Evolutionary conservation across 2,113 vertebrate species (phyloP), one percentile per base, ranked within the genome.

Genomic region (Embiotoca jacksoni): DNA sequence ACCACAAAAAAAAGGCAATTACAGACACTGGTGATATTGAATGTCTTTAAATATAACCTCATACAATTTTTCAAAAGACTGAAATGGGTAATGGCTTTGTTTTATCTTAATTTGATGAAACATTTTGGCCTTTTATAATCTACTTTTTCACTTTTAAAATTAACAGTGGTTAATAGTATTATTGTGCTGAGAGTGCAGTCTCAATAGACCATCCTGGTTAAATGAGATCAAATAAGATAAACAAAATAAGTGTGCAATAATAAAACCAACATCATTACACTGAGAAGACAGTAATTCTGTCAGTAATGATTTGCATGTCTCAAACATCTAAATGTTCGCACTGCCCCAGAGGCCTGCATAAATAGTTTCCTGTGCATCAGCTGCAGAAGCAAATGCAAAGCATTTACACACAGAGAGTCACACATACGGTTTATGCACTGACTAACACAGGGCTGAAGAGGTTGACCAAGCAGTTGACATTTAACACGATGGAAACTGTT

Each of bases 401-500:
- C 69, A 62, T 68, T 36, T 14, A 32, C 70, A 54, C n/a, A 31
- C 53, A 35, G 52, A 69, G 8, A 15, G 36, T 58, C 33, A 62
- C 62, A 72, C 33, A 46, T 50, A 62, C 39, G 39, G 41, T 44
- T 11, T 13, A 44, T 44, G 41, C 41, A 44, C 13, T 1, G 2
- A 66, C 46, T 16, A 39, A 39, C 10, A 71, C 31, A 39, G 23
- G 66, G 64, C 49, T 60, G 60, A 23, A 56, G 67, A 64, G 53
- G 60, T 57, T 87, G 80, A 85, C 80, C 80, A 85, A 74, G 75
- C 85, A 35, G 37, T 68, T 72, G 73, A 82, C 71, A 3, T 81
- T 69, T 87, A 74, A 78, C 68, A 72, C 52, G 47, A 81, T 72
- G 74, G 65, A 81, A 89, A 85, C 65, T 56, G 33, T 68, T 89